Evolutionary conservation across 2,797 vertebrate genomes (phyloP).

Genomic region (Synanceia verrucosa): DNA sequence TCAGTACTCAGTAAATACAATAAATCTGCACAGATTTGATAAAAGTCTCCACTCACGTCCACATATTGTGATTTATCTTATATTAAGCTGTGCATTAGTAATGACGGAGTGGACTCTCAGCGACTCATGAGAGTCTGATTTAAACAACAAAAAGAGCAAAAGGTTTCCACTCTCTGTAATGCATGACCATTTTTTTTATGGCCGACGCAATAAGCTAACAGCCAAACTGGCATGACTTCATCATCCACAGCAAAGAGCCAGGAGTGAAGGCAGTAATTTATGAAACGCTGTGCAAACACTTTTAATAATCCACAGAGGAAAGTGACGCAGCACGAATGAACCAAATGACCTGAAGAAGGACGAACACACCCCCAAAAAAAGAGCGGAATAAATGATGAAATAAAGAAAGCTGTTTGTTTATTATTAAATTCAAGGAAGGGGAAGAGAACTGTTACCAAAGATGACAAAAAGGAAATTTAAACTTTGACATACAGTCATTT

Average conservation of each 20-base stretch:
- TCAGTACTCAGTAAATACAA: background rate
- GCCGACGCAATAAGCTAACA: slow-evolving; percentile 58
- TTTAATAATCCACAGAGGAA: slow-evolving; percentile 17
- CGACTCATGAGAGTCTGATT: background rate
- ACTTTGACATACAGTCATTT: too few species aligned
- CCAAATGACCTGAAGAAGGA: background rate
- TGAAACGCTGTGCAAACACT: slow-evolving; percentile 29
- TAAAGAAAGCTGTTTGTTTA: background rate
- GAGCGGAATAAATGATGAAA: background rate
- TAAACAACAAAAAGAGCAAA: background rate
- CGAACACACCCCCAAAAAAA: background rate
- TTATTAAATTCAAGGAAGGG: slow-evolving; percentile 1
- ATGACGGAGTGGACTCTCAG: background rate
- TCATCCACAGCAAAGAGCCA: slow-evolving; percentile 21
- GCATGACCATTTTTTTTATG: slow-evolving; percentile 21
- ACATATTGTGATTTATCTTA: slow-evolving; percentile 19
- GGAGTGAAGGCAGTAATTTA: slow-evolving; percentile 36
- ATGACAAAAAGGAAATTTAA: too few species aligned
- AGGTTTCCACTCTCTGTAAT: slow-evolving; percentile 28
- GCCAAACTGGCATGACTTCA: slow-evolving; percentile 32
- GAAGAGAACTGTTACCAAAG: too few species aligned
- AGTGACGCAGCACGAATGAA: slow-evolving; percentile 3
- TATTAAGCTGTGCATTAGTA: slow-evolving; percentile 15
- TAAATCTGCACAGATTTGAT: slow-evolving; percentile 22
- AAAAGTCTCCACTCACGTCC: slow-evolving; percentile 7